Conservation (phyloP, 1,140 invertebrate genomes). For the Plodia interpunctella region DNA sequence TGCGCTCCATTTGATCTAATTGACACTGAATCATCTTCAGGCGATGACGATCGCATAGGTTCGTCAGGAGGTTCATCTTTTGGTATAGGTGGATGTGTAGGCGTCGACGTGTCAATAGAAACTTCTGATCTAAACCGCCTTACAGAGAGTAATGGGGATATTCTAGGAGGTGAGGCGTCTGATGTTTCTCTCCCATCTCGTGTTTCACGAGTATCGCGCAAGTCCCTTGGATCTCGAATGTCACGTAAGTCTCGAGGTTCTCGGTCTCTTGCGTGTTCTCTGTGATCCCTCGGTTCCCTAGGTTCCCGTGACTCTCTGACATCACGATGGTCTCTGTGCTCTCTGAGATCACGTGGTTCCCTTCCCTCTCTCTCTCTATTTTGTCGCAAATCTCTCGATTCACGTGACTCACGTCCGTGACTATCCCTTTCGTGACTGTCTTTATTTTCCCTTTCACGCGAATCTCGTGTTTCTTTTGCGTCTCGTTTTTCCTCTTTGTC, state of each 20-base stretch:
- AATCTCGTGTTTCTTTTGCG: constrained; percentile 42
- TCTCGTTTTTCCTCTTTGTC: constrained; percentile 61
- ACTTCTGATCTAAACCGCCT: constrained; percentile 66
- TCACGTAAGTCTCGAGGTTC: constrained; percentile 41
- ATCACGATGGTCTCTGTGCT: constrained; percentile 43
- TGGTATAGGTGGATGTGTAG: constrained; percentile 64
- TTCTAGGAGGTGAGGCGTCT: constrained; percentile 69
- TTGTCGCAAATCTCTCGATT: constrained; percentile 48
- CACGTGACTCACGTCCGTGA: constrained; percentile 34
- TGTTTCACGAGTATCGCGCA: constrained; percentile 45
- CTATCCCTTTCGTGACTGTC: constrained; percentile 41
- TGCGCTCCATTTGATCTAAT: constrained; percentile 73
- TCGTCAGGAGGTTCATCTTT: constrained; percentile 76
- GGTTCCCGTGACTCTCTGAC: constrained; percentile 38
- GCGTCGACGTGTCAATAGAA: constrained; percentile 49
- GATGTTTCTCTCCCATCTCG: constrained; percentile 55
- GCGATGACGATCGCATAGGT: constrained; percentile 66
- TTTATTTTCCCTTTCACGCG: constrained; percentile 53
- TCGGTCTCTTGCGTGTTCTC: constrained; percentile 42
- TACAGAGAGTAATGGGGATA: constrained; percentile 68
- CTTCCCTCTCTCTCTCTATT: constrained; percentile 39
- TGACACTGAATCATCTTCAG: constrained; percentile 70
- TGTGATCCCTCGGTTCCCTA: constrained; percentile 37
- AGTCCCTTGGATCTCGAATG: constrained; percentile 45
- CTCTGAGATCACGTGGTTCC: constrained; percentile 46